Percentiles rank a stretch among this genome's conserved stretches.
phyloP scores from a whole-genome alignment of 2,888 invertebrate species.

The Adelphocoris suturalis region DNA sequence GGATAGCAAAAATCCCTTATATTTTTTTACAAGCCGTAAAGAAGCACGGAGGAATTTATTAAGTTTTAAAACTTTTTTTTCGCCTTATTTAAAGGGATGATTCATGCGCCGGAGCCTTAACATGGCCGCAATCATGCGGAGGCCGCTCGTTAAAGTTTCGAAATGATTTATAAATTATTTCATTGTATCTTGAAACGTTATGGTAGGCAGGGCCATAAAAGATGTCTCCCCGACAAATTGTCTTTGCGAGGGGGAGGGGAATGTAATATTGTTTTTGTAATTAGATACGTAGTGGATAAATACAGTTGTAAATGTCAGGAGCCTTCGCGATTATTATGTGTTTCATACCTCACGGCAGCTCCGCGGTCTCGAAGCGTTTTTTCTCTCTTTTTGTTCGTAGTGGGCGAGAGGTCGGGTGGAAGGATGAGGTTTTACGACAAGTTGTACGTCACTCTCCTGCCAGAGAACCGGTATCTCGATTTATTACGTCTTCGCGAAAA shows the following conservation, averaged over 20 bases:
- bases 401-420: neutral
- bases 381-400: neutral
- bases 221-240: conserved; percentile 47
- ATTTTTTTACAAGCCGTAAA: conserved; percentile 3
- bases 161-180: conserved; percentile 54
- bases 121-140: conserved; percentile 25
- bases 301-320: conserved; percentile 48
- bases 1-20: neutral
- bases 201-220: conserved; percentile 43
- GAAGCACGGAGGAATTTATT: conserved; percentile 2
- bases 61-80: conserved; percentile 51
- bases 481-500: neutral
- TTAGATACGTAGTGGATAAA: conserved; percentile 45
- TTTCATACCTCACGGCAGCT: conserved; percentile 31
- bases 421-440: neutral
- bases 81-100: conserved; percentile 30
- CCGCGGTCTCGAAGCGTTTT: neutral
- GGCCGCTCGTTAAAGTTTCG: conserved; percentile 43
- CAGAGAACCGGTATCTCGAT: conserved; percentile 6
- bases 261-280: conserved; percentile 48
- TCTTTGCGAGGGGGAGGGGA: neutral
- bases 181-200: conserved; percentile 46
- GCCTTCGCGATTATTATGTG: conserved; percentile 34
- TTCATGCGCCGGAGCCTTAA: conserved; percentile 20
- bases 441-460: neutral